phyloP scores from a whole-genome alignment of 2,888 invertebrate genomes.

The Drosophila anomelani region DNA sequence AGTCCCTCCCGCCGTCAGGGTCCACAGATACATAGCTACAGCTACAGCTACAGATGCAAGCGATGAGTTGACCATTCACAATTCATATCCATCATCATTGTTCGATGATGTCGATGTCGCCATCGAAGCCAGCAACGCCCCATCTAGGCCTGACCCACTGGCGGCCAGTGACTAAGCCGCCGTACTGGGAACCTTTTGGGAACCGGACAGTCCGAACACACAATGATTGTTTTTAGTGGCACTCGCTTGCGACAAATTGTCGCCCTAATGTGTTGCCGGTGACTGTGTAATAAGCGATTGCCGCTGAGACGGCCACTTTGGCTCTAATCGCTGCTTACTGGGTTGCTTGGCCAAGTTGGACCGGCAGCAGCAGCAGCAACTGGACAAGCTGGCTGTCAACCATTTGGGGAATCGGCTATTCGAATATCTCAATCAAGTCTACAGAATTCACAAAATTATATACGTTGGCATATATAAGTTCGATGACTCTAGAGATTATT shows the following conservation, averaged over 20 bases:
- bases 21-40: conserved; percentile 22
- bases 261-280: conserved; percentile 48
- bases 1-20: conserved; percentile 49
- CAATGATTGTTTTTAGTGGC: conserved; percentile 46
- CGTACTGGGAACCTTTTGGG: conserved; percentile 26
- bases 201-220: conserved; percentile 24
- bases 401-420: background rate
- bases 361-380: background rate
- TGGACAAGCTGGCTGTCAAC: conserved; percentile 13
- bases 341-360: conserved; percentile 13
- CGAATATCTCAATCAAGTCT: conserved; percentile 14
- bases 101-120: conserved; percentile 67
- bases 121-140: conserved; percentile 45
- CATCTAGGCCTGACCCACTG: conserved; percentile 53
- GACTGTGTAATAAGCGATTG: conserved; percentile 52
- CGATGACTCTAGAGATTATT: conserved; percentile 11
- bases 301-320: conserved; percentile 27
- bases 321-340: conserved; percentile 30
- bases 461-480: background rate
- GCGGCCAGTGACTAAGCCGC: conserved; percentile 52
- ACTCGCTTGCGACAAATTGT: conserved; percentile 51
- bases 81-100: conserved; percentile 63
- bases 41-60: conserved; percentile 24
- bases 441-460: conserved; percentile 1
- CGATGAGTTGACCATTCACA: conserved; percentile 62